Conservation (phyloP, 1,140 invertebrate genomes). For the Muscidifurax raptorellus region DNA sequence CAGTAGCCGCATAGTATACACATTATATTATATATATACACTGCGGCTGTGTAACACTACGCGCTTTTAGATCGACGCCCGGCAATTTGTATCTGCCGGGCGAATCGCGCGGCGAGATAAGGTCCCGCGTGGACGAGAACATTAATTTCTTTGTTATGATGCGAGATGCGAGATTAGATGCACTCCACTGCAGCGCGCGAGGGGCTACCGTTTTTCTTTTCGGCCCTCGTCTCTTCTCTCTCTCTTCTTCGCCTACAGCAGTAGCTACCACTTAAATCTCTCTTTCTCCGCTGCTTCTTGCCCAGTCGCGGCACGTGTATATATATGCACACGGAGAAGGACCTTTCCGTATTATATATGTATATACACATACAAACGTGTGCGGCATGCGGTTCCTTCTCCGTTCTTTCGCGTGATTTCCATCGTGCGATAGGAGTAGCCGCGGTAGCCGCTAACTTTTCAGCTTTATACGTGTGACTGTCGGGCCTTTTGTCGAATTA, state of each 20-base stretch:
- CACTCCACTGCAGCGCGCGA: conserved; percentile 30
- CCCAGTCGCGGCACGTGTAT: conserved; percentile 40
- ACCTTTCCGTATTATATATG: background rate
- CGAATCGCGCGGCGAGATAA: conserved; percentile 55
- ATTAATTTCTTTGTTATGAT: conserved; percentile 65
- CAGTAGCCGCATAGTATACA: background rate
- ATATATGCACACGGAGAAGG: background rate
- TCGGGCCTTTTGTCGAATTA: conserved; percentile 45
- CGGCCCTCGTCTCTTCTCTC: conserved; percentile 10
- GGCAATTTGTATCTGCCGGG: conserved; percentile 62
- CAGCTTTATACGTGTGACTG: conserved; percentile 31
- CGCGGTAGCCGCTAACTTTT: conserved; percentile 21
- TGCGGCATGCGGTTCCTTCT: background rate
- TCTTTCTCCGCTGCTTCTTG: conserved; percentile 11
- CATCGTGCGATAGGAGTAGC: conserved; percentile 37
- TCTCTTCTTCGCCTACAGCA: conserved; percentile 6
- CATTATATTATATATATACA: background rate
- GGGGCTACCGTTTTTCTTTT: conserved; percentile 52
- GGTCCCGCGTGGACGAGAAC: conserved; percentile 52
- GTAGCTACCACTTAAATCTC: conserved; percentile 6
- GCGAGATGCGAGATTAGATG: conserved; percentile 61
- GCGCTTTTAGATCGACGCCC: conserved; percentile 57
- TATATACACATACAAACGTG: no score
- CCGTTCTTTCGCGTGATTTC: conserved; percentile 27
- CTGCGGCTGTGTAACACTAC: conserved; percentile 21